Base-by-base conservation (phyloP, 1,140 invertebrate genomes). In the Araneus ventricosus region DNA sequence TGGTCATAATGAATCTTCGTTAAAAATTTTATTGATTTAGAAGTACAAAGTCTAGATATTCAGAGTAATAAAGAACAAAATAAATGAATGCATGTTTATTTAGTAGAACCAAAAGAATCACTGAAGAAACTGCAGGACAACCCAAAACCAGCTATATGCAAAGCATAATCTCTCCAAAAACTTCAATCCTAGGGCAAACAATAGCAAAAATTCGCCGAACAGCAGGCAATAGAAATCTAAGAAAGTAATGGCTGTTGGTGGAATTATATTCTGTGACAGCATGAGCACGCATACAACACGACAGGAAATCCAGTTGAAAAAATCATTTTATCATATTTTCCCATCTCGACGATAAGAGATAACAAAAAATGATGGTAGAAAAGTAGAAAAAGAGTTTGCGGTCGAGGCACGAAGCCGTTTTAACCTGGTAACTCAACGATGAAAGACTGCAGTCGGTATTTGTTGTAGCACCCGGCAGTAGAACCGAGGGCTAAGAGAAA, bases 281-380 rank as follows among this genome's bases (percentile, higher is more conserved):
- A 37, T 82, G 2, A 24, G 57, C 30, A 84, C 7, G 27, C 85
- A 87, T 34, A 61, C 1, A 30, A 87, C 85, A 87, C 17, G 52
- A 61, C 85, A 87, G 85, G 57, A 87, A 87, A 61, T 87, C 14
- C 85, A 37, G 30, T n/a, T 17, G 52, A 61, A 61, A 87, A 57
- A 20, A n/a, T 87, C 57, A 61, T 37, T 30, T 39, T 63, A 61
- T 87, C 85, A 30, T 75, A 6, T 45, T 45, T 39, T 7, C 20
- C 85, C 70, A 61, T 87, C 85, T 87, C 1, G 57, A 61, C 20
- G 24, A 87, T 87, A 87, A 87, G 27, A 85, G 22, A 61, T 61
- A 30, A 87, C 27, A 63, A 37, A 61, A 82, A 59, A 75, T 17
- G 80, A 6, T 24, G 22, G 30, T 34, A 87, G 27, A 10, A 27